A percentile compares a stretch with the other conserved stretches of the same genome.
Evolutionary conservation across 1,140 invertebrate genomes (phyloP).

Genomic region (Drosophila pectinifera): DNA sequence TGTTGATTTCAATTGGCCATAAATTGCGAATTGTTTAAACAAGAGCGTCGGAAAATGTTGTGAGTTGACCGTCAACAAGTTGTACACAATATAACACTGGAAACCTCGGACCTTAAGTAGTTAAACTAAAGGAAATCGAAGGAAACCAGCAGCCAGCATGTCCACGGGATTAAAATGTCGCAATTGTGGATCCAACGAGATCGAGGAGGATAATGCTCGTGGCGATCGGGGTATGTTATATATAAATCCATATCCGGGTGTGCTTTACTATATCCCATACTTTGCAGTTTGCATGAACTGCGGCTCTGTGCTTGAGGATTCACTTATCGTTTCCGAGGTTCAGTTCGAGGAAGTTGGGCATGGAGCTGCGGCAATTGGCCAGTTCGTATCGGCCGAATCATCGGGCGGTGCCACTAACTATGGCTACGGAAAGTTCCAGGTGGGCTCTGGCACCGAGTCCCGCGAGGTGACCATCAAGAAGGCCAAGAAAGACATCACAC

Average conservation of each 20-base stretch:
- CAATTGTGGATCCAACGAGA: slow-evolving; percentile 97
- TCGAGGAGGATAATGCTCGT: slow-evolving; percentile 95
- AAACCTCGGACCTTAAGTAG: too few relatives aligned
- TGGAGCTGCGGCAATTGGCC: slow-evolving; percentile 94
- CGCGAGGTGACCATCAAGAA: slow-evolving; percentile 95
- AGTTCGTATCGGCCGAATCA: slow-evolving; percentile 96
- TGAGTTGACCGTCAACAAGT: slow-evolving; percentile 4
- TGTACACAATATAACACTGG: neutral
- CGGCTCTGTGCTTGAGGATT: slow-evolving; percentile 97
- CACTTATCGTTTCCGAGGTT: slow-evolving; percentile 97
- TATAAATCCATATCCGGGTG: neutral
- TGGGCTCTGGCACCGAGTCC: slow-evolving; percentile 93
- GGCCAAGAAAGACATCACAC: slow-evolving; percentile 92
- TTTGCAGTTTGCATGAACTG: slow-evolving; percentile 94
- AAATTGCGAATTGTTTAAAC: slow-evolving; percentile 32
- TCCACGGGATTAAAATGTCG: slow-evolving; percentile 89
- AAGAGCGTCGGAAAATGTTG: slow-evolving; percentile 10
- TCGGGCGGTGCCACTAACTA: slow-evolving; percentile 92
- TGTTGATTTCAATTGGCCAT: slow-evolving; percentile 25
- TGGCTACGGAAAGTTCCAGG: slow-evolving; percentile 91
- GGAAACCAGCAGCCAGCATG: slow-evolving; percentile 39
- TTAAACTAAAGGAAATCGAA: neutral
- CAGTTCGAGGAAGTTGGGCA: slow-evolving; percentile 97
- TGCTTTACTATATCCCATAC: neutral
- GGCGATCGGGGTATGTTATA: slow-evolving; percentile 89